Evolutionary conservation across 2,113 vertebrate species (phyloP).

Genomic region (Hemiscyllium ocellatum): DNA sequence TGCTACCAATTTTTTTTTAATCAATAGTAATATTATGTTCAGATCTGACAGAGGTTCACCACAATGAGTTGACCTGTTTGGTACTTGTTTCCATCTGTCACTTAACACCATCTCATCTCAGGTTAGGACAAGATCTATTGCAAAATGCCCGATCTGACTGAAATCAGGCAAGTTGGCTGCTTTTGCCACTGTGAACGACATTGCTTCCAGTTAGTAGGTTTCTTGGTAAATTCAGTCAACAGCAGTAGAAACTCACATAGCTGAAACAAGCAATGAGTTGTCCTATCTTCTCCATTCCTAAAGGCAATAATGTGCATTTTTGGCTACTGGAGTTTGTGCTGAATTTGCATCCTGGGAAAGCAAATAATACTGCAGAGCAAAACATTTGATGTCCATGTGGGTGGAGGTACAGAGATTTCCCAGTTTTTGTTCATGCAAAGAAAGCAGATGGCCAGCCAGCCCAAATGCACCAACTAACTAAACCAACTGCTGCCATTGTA

Average conservation of each 20-base stretch:
- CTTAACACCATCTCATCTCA: not conserved
- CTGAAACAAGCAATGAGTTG: not conserved
- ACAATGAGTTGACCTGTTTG: not conserved
- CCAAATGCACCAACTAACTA: not conserved
- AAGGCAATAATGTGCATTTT: not conserved
- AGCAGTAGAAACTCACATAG: not conserved
- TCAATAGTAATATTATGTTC: not conserved
- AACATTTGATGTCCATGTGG: not conserved
- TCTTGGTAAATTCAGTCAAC: not conserved
- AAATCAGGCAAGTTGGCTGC: not conserved
- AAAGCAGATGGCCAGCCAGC: no score
- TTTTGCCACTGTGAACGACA: not conserved
- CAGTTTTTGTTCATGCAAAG: not conserved
- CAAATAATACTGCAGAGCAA: not conserved
- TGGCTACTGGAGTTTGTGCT: not conserved
- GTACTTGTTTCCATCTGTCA: not conserved
- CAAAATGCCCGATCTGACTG: not conserved
- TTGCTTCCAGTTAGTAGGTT: not conserved
- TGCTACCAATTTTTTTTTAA: not conserved
- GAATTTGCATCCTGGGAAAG: not conserved
- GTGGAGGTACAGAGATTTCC: not conserved
- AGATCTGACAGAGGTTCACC: not conserved
- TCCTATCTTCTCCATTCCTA: not conserved
- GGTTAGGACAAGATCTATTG: not conserved
- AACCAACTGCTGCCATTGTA: not conserved